A percentile compares a stretch with the other conserved stretches of the same genome.
phyloP scores from a whole-genome alignment of 2,797 vertebrate genomes.

The Silurus aristotelis region DNA sequence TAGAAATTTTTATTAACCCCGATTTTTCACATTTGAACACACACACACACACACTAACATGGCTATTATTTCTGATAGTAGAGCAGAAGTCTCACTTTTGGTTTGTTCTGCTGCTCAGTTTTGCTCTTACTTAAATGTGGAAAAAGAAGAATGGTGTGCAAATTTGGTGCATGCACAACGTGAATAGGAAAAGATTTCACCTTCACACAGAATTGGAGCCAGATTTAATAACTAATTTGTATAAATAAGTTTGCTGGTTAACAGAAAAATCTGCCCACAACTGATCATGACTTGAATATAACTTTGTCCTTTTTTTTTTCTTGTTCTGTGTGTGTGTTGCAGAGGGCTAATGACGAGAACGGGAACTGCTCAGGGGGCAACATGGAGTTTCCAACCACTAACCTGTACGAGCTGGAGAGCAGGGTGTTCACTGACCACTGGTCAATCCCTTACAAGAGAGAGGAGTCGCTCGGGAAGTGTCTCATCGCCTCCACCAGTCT shows the following conservation, averaged over 20 bases:
- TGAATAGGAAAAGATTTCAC: too few species aligned
- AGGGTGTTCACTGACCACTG: conserved; percentile 97
- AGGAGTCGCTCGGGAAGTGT: conserved; percentile 97
- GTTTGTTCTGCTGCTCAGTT: too few species aligned
- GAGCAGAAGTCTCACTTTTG: too few species aligned
- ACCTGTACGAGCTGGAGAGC: conserved; percentile 97
- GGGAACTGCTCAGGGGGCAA: conserved; percentile 94
- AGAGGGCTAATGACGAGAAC: conserved; percentile 96
- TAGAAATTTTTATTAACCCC: too few species aligned
- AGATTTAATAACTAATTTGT: too few species aligned
- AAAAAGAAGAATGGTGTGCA: too few species aligned
- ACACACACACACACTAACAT: too few species aligned
- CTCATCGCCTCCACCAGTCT: conserved; percentile 94
- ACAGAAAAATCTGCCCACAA: not conserved
- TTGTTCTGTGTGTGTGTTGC: conserved; percentile 35
- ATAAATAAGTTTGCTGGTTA: not conserved
- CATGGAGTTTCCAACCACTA: conserved; percentile 98
- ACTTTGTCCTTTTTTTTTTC: not conserved
- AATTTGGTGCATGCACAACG: too few species aligned
- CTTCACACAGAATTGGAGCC: too few species aligned
- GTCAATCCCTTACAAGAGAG: conserved; percentile 98
- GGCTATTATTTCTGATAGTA: too few species aligned
- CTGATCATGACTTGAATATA: not conserved
- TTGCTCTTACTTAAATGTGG: too few species aligned
- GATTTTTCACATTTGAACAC: too few species aligned